Evolutionary conservation across 1,140 invertebrate species (phyloP), one percentile per base, ranked within the genome.

Genomic region (Cyclargus thomasi): DNA sequence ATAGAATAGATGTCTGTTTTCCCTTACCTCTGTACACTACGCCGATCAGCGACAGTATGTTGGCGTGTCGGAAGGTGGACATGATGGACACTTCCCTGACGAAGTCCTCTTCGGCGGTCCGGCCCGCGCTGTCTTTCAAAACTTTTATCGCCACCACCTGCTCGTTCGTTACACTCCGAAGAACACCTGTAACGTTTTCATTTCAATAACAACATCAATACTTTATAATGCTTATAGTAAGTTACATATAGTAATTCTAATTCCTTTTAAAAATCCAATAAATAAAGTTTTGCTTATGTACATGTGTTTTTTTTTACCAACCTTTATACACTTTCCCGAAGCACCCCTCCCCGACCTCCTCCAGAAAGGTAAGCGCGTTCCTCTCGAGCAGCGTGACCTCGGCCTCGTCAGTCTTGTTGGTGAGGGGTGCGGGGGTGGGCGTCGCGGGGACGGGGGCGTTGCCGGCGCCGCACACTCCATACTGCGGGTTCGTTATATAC

Each of bases 281-380:
- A n/a, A n/a, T n/a, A n/a, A 23, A 29, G 2, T 29, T 29, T 29
- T 29, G 23, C 23, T 29, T 29, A 3, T 29, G 29, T 35, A 35
- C 29, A 5, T 3, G 8, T 35, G 29, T 35, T n/a, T n/a, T 1
- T 8, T 14, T 8, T 11, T 14, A 62, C 67, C 20, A 90, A 96
- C 95, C 96, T 95, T 95, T 97, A 78, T 94, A 96, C 39, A 97
- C 97, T 91, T 97, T 97, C n/a, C 96, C 97, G 79, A 97, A 98
- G 77, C 95, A 97, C 1, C 97, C 97, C 88, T 97, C 96, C 0
- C 97, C 97, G 59, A 97, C 95, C 74, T 96, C 95, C 72, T 95
- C 93, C 0, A 95, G 73, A 77, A 97, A 94, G 2, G 90, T 90
- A 11, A 97, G 85, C 1, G 92, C 92, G 57, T 95, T 94, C 63